Base-by-base conservation (phyloP, 2,797 vertebrate genomes). In the Eospalax fontanierii region DNA sequence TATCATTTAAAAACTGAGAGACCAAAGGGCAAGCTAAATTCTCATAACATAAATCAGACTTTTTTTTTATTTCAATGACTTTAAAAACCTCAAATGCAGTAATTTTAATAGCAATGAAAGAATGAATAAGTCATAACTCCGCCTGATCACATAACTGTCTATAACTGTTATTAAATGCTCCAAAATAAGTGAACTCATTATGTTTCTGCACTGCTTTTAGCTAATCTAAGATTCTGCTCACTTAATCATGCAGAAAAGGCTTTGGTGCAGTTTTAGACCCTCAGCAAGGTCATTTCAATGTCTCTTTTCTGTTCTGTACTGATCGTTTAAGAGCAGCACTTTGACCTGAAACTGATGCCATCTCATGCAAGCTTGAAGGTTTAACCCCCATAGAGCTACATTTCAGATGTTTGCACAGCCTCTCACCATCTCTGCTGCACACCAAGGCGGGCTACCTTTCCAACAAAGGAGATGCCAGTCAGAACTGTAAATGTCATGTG, bases 31-130 rank as follows among this genome's bases (percentile, higher is more conserved):
- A 99, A 99, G 98, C 98, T 99, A 99, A 99, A 99, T 98, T 99
- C 99, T 99, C 98, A 99, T 99, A 98, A 99, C 99, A 99, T 99
- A 99, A 99, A 99, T 99, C 99, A 99, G 98, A 99, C 99, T 98
- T 99, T 98, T 79, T 46, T 98, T 99, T 99, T 99, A 99, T 99
- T 98, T 98, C 98, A 98, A 98, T 99, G 99, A 99, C 98, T 99
- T 99, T 99, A 99, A 99, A 98, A 98, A 98, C 98, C 98, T 98
- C 98, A 98, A 98, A 98, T 98, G 98, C 98, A 98, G 99, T 99
- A 99, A 99, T 99, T 99, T 99, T 98, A 98, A 98, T 98, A 99
- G 99, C 98, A 98, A 98, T 98, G 98, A 98, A 99, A 99, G 98
- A 99, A 99, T 98, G 98, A 99, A 98, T 98, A 98, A 99, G 98